Evolutionary conservation across 2,888 invertebrate genomes (phyloP).

Genomic region (Anticlea derivata): DNA sequence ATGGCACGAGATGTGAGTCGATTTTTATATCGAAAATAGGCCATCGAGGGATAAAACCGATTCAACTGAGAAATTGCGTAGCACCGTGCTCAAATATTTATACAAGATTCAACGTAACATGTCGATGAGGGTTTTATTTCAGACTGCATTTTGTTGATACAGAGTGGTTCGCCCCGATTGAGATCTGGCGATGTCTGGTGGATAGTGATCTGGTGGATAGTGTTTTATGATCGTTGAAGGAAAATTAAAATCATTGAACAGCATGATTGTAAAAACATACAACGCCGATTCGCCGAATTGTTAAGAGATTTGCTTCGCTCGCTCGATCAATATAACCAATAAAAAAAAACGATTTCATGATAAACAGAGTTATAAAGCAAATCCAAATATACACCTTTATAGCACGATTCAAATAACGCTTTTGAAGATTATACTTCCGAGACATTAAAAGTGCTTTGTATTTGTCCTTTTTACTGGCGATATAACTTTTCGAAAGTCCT

Average conservation of each 20-base stretch:
- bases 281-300: no score
- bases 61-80: conserved; percentile 30
- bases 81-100: conserved; percentile 22
- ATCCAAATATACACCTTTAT: conserved; percentile 10
- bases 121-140: conserved; percentile 21
- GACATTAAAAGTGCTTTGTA: conserved; percentile 3
- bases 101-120: conserved; percentile 10
- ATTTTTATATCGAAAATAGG: conserved; percentile 43
- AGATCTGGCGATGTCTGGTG: no score
- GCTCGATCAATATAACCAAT: no score
- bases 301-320: no score
- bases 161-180: no score
- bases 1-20: conserved; percentile 29
- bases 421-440: conserved; percentile 12
- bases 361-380: conserved; percentile 1
- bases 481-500: conserved; percentile 27
- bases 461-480: conserved; percentile 17
- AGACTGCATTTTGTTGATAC: background rate
- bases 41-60: conserved; percentile 41
- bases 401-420: conserved; percentile 16
- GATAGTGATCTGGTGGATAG: no score
- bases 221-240: no score
- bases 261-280: no score
- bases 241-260: no score
- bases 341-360: conserved; percentile 5